Conservation (phyloP, 2,113 vertebrate genomes). For the Lophochroa leadbeateri region DNA sequence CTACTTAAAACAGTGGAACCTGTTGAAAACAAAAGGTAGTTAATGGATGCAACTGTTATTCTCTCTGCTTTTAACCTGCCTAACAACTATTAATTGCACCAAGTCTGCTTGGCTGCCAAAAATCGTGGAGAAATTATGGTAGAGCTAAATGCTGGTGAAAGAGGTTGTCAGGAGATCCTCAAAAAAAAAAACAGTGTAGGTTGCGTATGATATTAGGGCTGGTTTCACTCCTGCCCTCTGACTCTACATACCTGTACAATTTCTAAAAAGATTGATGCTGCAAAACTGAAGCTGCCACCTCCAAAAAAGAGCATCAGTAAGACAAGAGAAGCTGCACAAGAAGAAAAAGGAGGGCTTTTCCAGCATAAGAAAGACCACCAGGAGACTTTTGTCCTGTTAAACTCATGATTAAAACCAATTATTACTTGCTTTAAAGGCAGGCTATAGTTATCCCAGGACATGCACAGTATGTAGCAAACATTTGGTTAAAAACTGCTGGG, state of each 20-base stretch:
- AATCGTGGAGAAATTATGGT: not conserved
- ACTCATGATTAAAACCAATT: not conserved
- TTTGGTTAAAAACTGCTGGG: not conserved
- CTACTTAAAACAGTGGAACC: not conserved
- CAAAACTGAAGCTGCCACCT: not conserved
- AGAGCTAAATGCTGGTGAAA: not conserved
- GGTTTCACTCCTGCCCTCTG: not conserved
- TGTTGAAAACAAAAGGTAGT: not conserved
- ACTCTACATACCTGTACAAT: not conserved
- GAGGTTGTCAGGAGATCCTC: not conserved
- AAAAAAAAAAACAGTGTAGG: not conserved
- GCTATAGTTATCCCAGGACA: not conserved
- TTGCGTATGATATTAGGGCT: rapidly evolving
- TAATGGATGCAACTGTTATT: not conserved
- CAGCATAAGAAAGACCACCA: not conserved
- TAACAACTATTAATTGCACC: not conserved
- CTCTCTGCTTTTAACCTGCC: not conserved
- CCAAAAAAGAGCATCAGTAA: not conserved
- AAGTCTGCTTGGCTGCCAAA: not conserved
- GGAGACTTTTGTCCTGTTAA: not conserved
- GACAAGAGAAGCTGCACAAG: not conserved
- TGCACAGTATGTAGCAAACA: not conserved
- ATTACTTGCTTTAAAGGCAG: not conserved
- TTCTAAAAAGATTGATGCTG: not conserved
- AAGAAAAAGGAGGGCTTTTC: not conserved